These are phyloP conservation scores for Noctuana brunneofusca DNA, from an alignment of 2,888 invertebrate genomes.

Conservation along the genomic window DNA sequence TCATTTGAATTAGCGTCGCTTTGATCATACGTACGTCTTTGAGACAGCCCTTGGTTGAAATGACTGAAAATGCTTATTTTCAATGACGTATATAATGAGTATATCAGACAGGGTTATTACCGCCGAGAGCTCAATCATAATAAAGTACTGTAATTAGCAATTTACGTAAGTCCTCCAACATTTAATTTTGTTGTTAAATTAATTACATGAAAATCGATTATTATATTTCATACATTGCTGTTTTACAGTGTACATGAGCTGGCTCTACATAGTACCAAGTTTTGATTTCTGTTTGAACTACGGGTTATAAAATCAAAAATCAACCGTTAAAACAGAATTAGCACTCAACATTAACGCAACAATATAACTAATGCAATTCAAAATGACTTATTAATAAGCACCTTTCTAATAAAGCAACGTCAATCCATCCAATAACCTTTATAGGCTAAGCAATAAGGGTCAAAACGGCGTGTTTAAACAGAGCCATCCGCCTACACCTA, in stretches of 20 bases:
- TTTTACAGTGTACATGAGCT: too few relatives aligned
- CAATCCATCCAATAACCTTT: background rate
- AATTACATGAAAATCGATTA: background rate
- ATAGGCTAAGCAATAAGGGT: background rate
- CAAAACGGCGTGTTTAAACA: background rate
- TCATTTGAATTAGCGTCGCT: background rate
- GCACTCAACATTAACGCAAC: too few relatives aligned
- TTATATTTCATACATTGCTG: too few relatives aligned
- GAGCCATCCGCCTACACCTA: background rate
- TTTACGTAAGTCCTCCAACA: background rate
- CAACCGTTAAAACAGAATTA: too few relatives aligned
- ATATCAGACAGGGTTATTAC: background rate
- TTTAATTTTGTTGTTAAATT: too few relatives aligned
- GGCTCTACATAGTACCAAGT: too few relatives aligned
- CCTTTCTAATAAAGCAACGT: too few relatives aligned
- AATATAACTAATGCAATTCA: too few relatives aligned
- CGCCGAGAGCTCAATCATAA: background rate
- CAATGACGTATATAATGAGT: background rate
- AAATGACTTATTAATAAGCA: too few relatives aligned
- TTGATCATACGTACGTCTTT: background rate
- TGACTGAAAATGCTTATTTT: background rate
- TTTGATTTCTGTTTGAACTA: too few relatives aligned
- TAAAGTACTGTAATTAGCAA: background rate
- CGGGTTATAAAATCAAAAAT: too few relatives aligned
- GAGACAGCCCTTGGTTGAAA: background rate